Conservation (phyloP, 2,113 vertebrate genomes). For the Alexandromys fortis region DNA sequence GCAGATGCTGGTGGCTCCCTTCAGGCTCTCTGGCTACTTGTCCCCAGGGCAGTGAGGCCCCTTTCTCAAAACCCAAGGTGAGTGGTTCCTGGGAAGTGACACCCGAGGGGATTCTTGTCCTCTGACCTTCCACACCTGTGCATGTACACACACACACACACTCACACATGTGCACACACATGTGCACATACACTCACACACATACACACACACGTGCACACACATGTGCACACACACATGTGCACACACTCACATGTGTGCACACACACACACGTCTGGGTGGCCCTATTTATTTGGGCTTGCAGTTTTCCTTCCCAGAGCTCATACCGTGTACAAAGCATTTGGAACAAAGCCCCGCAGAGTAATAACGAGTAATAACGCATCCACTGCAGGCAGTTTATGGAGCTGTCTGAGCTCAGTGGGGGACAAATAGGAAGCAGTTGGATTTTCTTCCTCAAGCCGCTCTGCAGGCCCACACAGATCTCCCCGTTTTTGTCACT, state of each 20-base stretch:
- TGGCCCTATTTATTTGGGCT: constrained; percentile 45
- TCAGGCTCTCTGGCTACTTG: not conserved
- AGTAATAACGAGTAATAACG: not conserved
- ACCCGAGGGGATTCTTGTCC: not conserved
- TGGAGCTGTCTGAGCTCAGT: constrained; percentile 35
- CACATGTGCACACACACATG: not conserved
- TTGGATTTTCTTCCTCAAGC: not conserved
- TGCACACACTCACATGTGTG: not conserved
- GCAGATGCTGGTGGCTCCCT: not conserved
- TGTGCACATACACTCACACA: not conserved
- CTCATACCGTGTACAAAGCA: constrained; percentile 47
- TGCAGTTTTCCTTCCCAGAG: constrained; percentile 53
- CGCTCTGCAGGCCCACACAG: not conserved
- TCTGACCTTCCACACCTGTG: not conserved
- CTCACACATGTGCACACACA: not conserved
- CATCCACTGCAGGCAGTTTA: not conserved
- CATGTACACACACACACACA: not conserved
- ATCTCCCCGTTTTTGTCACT: not conserved
- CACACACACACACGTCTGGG: not conserved
- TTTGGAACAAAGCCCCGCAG: constrained; percentile 60
- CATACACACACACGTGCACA: not conserved
- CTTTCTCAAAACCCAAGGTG: not conserved
- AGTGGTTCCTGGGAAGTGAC: not conserved
- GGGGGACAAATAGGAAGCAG: not conserved
- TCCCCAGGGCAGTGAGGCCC: not conserved